Evolutionary conservation across 2,113 vertebrate species (phyloP).

Genomic region (Oenanthe melanoleuca): DNA sequence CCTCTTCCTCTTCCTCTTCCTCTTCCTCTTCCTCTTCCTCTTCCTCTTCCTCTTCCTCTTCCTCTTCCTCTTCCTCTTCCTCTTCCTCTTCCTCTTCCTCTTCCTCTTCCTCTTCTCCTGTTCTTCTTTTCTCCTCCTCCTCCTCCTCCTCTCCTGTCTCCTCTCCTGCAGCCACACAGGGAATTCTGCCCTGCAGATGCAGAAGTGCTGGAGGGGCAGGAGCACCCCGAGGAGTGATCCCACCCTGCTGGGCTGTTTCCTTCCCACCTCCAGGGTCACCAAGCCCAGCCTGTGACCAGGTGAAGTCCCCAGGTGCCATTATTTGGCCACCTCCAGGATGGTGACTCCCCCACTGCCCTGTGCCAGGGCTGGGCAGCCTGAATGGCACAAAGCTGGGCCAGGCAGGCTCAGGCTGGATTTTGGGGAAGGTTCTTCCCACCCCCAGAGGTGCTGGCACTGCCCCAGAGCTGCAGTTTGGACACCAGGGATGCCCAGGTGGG

Average conservation of each 20-base stretch:
- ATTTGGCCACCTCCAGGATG: not conserved
- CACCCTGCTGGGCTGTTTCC: too few relatives aligned
- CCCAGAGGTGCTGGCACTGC: not conserved
- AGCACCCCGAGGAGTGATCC: not conserved
- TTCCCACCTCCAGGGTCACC: not conserved
- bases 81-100: not conserved
- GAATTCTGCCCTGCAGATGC: not conserved
- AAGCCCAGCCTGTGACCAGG: not conserved
- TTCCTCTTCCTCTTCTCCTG: not conserved
- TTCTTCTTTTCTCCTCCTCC: too few relatives aligned
- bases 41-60: too few relatives aligned
- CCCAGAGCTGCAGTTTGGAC: not conserved
- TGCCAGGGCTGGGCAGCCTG: not conserved
- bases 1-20: too few relatives aligned
- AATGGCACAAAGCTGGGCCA: not conserved
- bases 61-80: too few relatives aligned
- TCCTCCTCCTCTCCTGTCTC: not conserved
- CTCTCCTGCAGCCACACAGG: not conserved
- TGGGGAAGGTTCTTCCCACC: not conserved
- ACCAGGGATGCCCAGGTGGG: not conserved
- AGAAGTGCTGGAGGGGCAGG: not conserved
- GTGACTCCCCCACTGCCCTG: not conserved
- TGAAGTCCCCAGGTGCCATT: not conserved
- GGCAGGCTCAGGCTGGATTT: accelerated
- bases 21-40: too few relatives aligned